Conservation (phyloP, 2,113 vertebrate genomes). For the Canis aureus region DNA sequence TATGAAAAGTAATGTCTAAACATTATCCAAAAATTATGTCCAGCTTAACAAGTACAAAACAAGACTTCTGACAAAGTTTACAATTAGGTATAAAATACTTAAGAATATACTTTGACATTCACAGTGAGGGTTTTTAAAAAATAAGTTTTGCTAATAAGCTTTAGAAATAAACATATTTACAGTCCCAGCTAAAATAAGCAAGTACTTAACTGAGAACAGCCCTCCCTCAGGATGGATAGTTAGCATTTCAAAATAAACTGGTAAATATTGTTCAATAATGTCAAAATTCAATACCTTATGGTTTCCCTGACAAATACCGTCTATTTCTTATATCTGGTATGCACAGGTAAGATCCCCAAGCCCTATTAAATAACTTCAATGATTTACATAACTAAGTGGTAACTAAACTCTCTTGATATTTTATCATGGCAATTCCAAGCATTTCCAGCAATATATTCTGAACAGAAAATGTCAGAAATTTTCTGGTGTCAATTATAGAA, state of each 20-base stretch:
- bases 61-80: conserved; percentile 79
- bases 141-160: conserved; percentile 80
- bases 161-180: conserved; percentile 77
- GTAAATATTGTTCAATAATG: conserved; percentile 64
- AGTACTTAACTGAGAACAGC: not conserved
- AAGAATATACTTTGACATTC: conserved; percentile 80
- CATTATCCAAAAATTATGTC: conserved; percentile 77
- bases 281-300: conserved; percentile 76
- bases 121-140: conserved; percentile 78
- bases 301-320: conserved; percentile 33
- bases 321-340: not conserved
- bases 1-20: conserved; percentile 83
- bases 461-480: not conserved
- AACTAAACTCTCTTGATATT: conserved; percentile 39
- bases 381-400: not conserved
- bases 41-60: conserved; percentile 81
- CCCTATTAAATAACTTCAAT: not conserved
- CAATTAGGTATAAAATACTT: conserved; percentile 75
- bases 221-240: not conserved
- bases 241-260: conserved; percentile 40
- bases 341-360: not conserved
- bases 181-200: conserved; percentile 75
- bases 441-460: conserved; percentile 66
- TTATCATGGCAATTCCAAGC: conserved; percentile 52
- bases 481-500: not conserved